These are phyloP conservation scores for Alcedo quadribrachys DNA, from an alignment of 2,797 vertebrate species.

Conservation along the genomic window DNA sequence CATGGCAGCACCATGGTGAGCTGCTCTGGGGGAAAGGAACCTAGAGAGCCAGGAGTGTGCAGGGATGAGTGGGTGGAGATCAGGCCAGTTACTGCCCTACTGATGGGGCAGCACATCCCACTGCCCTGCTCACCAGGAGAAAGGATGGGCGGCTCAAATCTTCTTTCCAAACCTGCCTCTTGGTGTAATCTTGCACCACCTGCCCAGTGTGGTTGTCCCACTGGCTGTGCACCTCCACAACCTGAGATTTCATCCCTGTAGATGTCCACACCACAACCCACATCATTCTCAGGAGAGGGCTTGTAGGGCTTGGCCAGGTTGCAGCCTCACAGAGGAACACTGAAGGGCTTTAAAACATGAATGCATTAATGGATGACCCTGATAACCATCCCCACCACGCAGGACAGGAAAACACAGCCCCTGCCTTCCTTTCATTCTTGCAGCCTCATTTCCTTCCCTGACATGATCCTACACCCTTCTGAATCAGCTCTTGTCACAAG, in stretches of 20 bases:
- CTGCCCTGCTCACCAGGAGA: neutral
- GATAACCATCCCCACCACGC: too few species aligned
- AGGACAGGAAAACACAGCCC: neutral
- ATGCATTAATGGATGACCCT: neutral
- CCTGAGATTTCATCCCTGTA: neutral
- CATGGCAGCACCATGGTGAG: accelerated
- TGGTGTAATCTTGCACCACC: neutral
- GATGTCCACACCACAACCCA: neutral
- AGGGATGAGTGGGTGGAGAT: neutral
- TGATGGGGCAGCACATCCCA: accelerated
- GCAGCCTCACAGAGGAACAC: neutral
- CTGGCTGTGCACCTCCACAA: neutral
- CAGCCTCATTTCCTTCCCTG: neutral
- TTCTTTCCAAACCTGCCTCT: neutral
- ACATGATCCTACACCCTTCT: neutral
- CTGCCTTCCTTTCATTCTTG: neutral
- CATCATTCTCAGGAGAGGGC: neutral
- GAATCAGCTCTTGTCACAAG: accelerated
- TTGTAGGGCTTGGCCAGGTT: neutral
- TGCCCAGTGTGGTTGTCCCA: accelerated
- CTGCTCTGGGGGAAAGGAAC: neutral
- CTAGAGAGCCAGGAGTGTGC: neutral
- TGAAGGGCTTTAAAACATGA: neutral
- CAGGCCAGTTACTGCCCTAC: neutral
- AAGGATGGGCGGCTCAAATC: accelerated